Base-by-base conservation (phyloP, 2,888 invertebrate genomes). In the Machimus rusticus region DNA sequence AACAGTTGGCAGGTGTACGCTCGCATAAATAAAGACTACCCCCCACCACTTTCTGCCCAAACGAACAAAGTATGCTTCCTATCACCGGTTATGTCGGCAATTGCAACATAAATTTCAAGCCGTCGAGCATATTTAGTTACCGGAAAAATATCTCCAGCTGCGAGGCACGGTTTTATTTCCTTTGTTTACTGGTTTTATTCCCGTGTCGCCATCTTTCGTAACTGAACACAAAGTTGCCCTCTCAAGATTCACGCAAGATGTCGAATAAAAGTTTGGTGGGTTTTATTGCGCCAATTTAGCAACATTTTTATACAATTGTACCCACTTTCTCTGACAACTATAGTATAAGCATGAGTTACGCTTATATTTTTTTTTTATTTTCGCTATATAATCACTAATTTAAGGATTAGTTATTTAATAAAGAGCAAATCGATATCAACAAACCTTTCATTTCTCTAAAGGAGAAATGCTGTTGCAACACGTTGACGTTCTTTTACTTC, bases 61-160 rank as follows among this genome's bases (percentile, higher is more conserved):
- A 66, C 66, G 23, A n/a, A 78, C 43, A 78, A 78, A 39, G 78
- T 23, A 43, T 43, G 78, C 39, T 78, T 78, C 78, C 78, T 78
- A 78, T 78, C 78, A 23, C 78, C 78, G 78, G 78, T 78, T 39
- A 39, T 78, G 39, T 14, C 23, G 78, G 78, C 78, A 78, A 78
- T 78, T 78, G 78, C n/a, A 78, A 78, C 78, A 78, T 78, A 78
- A 78, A 78, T 78, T 78, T 78, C 43, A 78, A 23, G 28, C 23
- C 66, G 66, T 66, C 66, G 66, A 78, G 14, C 78, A 23, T 77
- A 34, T 78, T 78, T 39, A 78, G 78, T 78, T 39, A 43, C 78
- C 78, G 78, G 39, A 43, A 78, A 78, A 43, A 78, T 78, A 78
- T 39, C 78, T 43, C 28, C 66, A 66, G 66, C 66, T 66, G 66